A percentile compares a stretch with the other conserved stretches of the same genome.
Evolutionary conservation across 2,888 invertebrate species (phyloP).

Genomic region (Drosophila vallismaia): DNA sequence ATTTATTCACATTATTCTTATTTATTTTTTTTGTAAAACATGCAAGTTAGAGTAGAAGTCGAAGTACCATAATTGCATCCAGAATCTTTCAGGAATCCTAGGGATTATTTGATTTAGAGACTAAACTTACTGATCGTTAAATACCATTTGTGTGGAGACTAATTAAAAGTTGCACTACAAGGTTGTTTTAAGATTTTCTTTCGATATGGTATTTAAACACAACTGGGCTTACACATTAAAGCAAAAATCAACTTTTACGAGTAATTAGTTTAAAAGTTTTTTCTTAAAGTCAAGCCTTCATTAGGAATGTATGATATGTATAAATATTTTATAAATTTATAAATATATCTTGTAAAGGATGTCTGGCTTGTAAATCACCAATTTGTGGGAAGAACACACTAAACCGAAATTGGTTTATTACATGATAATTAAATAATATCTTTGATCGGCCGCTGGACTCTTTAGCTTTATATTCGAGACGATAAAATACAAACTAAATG

Average conservation of each 20-base stretch:
- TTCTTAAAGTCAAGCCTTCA: neutral
- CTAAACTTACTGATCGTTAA: neutral
- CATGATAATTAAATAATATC: constrained; percentile 21
- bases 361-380: neutral
- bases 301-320: neutral
- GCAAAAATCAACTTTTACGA: too few relatives aligned
- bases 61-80: constrained; percentile 13
- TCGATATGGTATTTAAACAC: neutral
- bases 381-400: constrained; percentile 4
- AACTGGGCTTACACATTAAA: neutral
- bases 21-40: neutral
- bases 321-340: too few relatives aligned
- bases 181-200: neutral
- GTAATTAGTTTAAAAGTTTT: neutral
- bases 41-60: neutral
- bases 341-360: neutral
- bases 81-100: neutral
- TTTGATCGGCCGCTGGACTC: neutral
- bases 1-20: constrained; percentile 8
- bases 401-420: neutral
- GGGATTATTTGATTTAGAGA: neutral
- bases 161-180: neutral
- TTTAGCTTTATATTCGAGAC: neutral
- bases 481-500: neutral
- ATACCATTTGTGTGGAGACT: neutral